A percentile compares a stretch with the other conserved stretches of the same genome.
Conservation (phyloP, 1,140 invertebrate species). For the Trypoxylus dichotomus region DNA sequence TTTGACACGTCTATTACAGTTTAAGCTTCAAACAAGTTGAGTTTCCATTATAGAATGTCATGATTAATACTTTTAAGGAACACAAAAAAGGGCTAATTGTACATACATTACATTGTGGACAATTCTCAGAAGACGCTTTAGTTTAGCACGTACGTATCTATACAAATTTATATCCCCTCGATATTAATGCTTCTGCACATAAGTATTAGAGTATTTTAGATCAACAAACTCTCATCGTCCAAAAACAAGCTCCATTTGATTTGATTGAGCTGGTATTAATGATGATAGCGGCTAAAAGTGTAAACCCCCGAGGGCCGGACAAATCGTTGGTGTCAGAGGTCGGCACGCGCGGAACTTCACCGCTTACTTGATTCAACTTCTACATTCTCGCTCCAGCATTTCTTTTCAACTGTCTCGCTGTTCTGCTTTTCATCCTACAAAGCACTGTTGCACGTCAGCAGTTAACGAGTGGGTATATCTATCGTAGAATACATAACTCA, state of each 20-base stretch:
- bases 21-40: too few relatives aligned
- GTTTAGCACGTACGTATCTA: too few relatives aligned
- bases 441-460: background rate
- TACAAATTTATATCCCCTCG: too few relatives aligned
- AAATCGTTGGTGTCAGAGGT: constrained; percentile 34
- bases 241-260: background rate
- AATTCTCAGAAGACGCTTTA: too few relatives aligned
- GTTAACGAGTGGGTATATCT: background rate
- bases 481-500: background rate
- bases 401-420: background rate
- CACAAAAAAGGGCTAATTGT: too few relatives aligned
- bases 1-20: too few relatives aligned
- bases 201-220: too few relatives aligned
- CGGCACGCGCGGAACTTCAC: constrained; percentile 30
- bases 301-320: constrained; percentile 28
- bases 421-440: background rate
- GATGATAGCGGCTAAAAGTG: constrained; percentile 30
- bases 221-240: background rate
- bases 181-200: too few relatives aligned
- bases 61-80: too few relatives aligned
- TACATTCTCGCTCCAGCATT: background rate
- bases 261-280: constrained; percentile 32
- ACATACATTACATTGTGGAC: too few relatives aligned
- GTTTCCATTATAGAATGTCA: too few relatives aligned
- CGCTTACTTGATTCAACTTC: constrained; percentile 29